Percentiles rank a stretch among this genome's conserved stretches.
These are phyloP conservation scores for Pollenia amentaria DNA, from an alignment of 2,888 invertebrate species.

Conservation along the genomic window DNA sequence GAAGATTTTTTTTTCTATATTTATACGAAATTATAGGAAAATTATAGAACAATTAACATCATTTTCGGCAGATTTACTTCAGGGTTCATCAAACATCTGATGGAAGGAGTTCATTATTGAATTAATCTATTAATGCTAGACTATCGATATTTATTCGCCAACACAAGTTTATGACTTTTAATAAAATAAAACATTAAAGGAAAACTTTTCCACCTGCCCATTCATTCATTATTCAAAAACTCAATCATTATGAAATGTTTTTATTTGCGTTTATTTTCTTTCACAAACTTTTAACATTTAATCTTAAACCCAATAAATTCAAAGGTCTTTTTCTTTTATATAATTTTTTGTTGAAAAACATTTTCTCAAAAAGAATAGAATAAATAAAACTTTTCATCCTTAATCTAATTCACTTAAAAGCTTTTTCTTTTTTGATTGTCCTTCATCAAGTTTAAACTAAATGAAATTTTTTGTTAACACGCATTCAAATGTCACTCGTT, in stretches of 20 bases:
- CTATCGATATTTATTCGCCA: too few species aligned
- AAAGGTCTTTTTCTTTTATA: not conserved
- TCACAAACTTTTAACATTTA: not conserved
- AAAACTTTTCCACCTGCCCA: not conserved
- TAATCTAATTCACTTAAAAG: slow-evolving; percentile 65
- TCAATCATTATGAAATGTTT: not conserved
- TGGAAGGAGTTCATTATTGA: too few species aligned
- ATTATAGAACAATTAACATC: too few species aligned
- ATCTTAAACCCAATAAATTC: not conserved
- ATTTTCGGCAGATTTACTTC: too few species aligned
- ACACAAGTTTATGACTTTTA: too few species aligned
- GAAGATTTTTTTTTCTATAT: too few species aligned
- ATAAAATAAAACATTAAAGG: too few species aligned
- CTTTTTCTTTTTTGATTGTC: slow-evolving; percentile 32
- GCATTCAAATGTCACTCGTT: not conserved
- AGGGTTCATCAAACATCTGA: too few species aligned
- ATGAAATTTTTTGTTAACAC: slow-evolving; percentile 28
- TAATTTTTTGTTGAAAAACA: too few species aligned
- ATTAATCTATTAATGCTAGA: too few species aligned
- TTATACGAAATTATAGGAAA: too few species aligned
- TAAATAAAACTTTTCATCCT: slow-evolving; percentile 28
- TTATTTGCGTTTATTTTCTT: slow-evolving; percentile 6
- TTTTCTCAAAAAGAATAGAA: not conserved
- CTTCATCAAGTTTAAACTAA: slow-evolving; percentile 23
- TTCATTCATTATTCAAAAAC: not conserved